A percentile compares a stretch with the other conserved stretches of the same genome.
Conservation (phyloP, 2,888 invertebrate species). For the Dolichomitus sp. region DNA sequence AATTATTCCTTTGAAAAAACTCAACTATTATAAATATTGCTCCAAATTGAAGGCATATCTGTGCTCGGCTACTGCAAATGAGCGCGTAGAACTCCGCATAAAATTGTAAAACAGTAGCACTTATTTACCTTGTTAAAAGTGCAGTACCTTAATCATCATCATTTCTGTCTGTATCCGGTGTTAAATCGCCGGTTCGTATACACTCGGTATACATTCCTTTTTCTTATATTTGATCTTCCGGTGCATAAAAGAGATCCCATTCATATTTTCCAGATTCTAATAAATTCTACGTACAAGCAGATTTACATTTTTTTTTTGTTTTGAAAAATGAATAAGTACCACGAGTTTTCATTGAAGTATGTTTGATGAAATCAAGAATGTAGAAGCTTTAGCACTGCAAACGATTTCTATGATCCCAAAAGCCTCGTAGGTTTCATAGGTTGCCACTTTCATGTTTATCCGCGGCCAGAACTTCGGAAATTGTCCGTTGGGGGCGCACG, state of each 20-base stretch:
- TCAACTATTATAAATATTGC: no score
- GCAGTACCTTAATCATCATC: no score
- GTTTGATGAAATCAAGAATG: neutral
- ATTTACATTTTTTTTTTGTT: neutral
- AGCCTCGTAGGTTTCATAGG: neutral
- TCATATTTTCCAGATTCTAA: neutral
- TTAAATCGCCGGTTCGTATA: no score
- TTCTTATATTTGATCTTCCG: neutral
- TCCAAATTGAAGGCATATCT: no score
- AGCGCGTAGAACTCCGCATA: no score
- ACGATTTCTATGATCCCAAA: neutral
- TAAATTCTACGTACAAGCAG: neutral
- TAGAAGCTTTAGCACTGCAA: neutral
- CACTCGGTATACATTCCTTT: no score
- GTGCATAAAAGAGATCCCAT: neutral
- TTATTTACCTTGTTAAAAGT: no score
- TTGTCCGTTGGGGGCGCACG: constrained; percentile 1
- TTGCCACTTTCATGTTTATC: neutral
- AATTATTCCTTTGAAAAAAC: no score
- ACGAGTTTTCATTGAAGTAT: neutral
- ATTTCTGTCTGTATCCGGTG: no score
- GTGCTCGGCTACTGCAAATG: no score
- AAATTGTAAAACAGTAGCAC: no score
- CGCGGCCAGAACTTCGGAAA: neutral
- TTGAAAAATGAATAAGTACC: neutral